phyloP scores from a whole-genome alignment of 2,113 vertebrate genomes.

The Notiomystis cincta region DNA sequence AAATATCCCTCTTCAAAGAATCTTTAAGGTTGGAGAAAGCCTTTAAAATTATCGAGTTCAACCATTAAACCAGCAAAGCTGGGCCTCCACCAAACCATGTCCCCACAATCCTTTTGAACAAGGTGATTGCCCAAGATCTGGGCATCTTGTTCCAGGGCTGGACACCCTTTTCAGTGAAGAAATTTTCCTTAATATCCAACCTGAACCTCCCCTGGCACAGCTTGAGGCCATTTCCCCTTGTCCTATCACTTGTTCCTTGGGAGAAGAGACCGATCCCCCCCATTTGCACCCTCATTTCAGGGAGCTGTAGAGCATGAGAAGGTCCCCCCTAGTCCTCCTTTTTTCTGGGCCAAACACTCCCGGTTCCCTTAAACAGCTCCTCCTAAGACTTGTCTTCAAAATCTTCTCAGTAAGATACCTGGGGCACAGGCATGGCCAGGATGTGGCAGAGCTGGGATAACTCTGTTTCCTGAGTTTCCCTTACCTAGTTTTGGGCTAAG shows the following conservation, averaged over 20 bases:
- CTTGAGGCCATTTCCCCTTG: not conserved
- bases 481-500: not conserved
- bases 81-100: not conserved
- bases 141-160: not conserved
- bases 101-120: not conserved
- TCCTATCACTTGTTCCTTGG: not conserved
- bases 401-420: not conserved
- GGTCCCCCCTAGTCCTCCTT: rapidly evolving
- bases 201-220: not conserved
- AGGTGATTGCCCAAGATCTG: not conserved
- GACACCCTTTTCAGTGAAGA: not conserved
- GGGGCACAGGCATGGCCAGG: not conserved
- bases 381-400: not conserved
- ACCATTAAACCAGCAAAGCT: not conserved
- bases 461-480: not conserved
- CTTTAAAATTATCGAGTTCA: not conserved
- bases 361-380: rapidly evolving
- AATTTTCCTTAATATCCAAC: not conserved
- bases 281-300: not conserved
- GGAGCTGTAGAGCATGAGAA: not conserved
- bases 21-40: not conserved
- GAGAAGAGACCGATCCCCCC: rapidly evolving
- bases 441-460: not conserved
- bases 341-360: not conserved
- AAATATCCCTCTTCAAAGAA: not conserved